Percentiles rank a stretch among this genome's conserved stretches.
Evolutionary conservation across 2,797 vertebrate species (phyloP).

Genomic region (Erithacus rubecula): DNA sequence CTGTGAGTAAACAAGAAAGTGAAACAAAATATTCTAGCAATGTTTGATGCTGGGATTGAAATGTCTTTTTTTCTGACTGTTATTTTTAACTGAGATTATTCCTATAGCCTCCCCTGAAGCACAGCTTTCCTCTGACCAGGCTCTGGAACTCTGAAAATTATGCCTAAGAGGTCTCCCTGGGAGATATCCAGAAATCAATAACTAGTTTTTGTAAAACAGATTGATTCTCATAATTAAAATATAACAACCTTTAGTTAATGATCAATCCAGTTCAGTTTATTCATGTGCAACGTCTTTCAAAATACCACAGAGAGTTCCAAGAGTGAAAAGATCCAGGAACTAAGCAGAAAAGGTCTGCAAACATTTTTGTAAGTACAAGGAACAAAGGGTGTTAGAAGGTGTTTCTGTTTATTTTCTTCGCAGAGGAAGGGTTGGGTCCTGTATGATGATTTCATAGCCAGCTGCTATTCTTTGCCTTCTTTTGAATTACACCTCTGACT

Average conservation of each 20-base stretch:
- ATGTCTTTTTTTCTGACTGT: background rate
- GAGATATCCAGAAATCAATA: background rate
- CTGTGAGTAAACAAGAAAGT: background rate
- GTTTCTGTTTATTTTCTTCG: background rate
- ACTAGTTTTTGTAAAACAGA: background rate
- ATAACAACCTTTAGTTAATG: background rate
- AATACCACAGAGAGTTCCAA: background rate
- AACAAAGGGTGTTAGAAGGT: background rate
- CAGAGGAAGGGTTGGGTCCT: background rate
- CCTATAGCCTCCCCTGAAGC: background rate
- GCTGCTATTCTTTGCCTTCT: background rate
- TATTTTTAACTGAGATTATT: background rate
- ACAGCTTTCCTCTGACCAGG: background rate
- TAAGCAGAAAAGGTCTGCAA: background rate
- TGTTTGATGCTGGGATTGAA: background rate
- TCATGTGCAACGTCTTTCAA: background rate
- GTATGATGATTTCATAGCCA: background rate
- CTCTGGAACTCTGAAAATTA: background rate
- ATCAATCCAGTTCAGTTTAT: background rate
- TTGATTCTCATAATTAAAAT: background rate
- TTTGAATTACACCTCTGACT: background rate
- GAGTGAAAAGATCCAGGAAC: background rate
- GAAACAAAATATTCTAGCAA: background rate
- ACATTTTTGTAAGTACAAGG: slow-evolving; percentile 47
- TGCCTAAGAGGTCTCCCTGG: background rate